Conservation (phyloP, 2,797 vertebrate genomes). For the Sarcoramphus papa region DNA sequence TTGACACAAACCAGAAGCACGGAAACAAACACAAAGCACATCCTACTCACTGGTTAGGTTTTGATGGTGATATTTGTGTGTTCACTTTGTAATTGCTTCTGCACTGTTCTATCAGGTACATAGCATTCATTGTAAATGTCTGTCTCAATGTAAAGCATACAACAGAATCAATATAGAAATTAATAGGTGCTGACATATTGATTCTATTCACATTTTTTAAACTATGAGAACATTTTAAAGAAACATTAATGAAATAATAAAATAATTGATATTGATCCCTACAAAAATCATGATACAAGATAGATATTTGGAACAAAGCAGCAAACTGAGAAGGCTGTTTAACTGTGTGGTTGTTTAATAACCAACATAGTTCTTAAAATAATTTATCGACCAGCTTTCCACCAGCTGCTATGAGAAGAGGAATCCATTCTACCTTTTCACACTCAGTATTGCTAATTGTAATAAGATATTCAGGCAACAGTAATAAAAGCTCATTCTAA, state of each 20-base stretch:
- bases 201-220: not conserved
- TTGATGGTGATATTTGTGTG: not conserved
- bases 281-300: not conserved
- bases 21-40: not conserved
- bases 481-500: conserved; percentile 10
- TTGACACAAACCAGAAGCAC: not conserved
- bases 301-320: not conserved
- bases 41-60: not conserved
- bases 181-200: not conserved
- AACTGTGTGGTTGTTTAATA: not conserved
- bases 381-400: not conserved
- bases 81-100: not conserved
- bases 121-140: not conserved
- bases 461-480: not conserved
- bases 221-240: not conserved
- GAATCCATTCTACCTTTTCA: not conserved
- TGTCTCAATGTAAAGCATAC: not conserved
- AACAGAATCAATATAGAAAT: not conserved
- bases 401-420: not conserved
- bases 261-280: not conserved
- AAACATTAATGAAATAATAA: not conserved
- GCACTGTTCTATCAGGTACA: not conserved
- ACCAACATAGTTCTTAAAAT: not conserved
- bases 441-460: not conserved
- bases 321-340: not conserved